phyloP scores from a whole-genome alignment of 1,140 invertebrate genomes.

The Venustaconcha ellipsiformis region DNA sequence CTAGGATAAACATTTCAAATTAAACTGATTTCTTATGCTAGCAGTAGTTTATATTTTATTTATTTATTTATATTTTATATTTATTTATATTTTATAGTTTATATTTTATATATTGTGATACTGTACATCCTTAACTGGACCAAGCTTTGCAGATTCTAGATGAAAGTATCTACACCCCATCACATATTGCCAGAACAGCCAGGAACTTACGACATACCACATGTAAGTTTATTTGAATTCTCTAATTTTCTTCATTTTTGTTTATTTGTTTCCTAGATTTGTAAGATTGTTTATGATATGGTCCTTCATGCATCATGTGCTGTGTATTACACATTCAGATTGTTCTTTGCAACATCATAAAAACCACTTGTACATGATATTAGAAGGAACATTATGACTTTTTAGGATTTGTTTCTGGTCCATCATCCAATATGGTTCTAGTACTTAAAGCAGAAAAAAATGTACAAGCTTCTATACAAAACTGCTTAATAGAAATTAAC shows the following conservation, averaged over 20 bases:
- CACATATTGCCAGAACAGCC: slow-evolving; percentile 17
- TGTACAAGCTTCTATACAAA: no score
- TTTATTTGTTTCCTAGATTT: no score
- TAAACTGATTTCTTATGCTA: neutral
- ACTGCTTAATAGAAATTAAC: no score
- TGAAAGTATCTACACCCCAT: slow-evolving; percentile 51
- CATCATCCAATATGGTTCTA: no score
- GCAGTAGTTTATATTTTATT: slow-evolving; percentile 2
- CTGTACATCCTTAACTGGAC: slow-evolving; percentile 53
- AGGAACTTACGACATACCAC: slow-evolving; percentile 29
- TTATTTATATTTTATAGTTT: neutral
- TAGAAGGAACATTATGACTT: no score
- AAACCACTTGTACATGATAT: neutral
- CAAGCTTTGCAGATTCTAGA: slow-evolving; percentile 56
- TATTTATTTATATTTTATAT: neutral
- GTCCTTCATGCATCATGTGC: no score
- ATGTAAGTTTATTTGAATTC: slow-evolving; percentile 13
- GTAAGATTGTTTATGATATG: no score
- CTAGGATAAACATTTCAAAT: neutral
- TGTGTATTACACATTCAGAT: no score
- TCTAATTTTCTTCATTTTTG: no score
- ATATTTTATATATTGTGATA: no score
- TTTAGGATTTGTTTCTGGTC: no score
- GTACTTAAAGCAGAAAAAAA: no score
- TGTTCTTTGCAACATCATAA: neutral